Evolutionary conservation across 2,888 invertebrate genomes (phyloP).

Genomic region (Parnassius mnemosyne): DNA sequence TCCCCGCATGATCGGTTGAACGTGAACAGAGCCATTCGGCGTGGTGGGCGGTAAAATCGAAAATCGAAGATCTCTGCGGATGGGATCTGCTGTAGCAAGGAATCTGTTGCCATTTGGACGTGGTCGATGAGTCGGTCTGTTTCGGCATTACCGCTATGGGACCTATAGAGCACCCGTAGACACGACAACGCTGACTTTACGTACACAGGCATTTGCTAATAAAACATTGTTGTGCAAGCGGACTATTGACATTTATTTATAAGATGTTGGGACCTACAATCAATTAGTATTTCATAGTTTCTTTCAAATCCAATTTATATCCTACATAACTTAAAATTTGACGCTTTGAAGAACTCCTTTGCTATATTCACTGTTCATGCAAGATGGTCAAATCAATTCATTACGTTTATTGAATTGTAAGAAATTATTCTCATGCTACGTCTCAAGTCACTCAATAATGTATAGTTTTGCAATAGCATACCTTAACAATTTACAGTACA

Average conservation of each 20-base stretch:
- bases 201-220: constrained; percentile 60
- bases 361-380: constrained; percentile 15
- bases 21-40: too few relatives aligned
- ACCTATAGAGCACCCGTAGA: too few relatives aligned
- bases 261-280: constrained; percentile 45
- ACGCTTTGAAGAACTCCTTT: neutral
- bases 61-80: too few relatives aligned
- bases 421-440: constrained; percentile 46
- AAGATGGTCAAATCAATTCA: constrained; percentile 40
- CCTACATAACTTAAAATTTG: constrained; percentile 40
- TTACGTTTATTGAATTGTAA: constrained; percentile 44
- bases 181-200: too few relatives aligned
- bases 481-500: neutral
- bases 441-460: constrained; percentile 19
- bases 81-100: too few relatives aligned
- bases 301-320: constrained; percentile 33
- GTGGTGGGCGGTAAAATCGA: too few relatives aligned
- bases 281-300: constrained; percentile 43
- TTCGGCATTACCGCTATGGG: too few relatives aligned
- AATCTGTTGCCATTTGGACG: too few relatives aligned
- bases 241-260: constrained; percentile 71
- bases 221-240: constrained; percentile 63
- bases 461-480: too few relatives aligned
- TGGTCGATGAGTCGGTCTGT: too few relatives aligned
- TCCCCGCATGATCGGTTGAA: too few relatives aligned